Percentiles rank a stretch among this genome's conserved stretches.
phyloP scores from a whole-genome alignment of 2,113 vertebrate genomes.

The Vulpes vulpes region DNA sequence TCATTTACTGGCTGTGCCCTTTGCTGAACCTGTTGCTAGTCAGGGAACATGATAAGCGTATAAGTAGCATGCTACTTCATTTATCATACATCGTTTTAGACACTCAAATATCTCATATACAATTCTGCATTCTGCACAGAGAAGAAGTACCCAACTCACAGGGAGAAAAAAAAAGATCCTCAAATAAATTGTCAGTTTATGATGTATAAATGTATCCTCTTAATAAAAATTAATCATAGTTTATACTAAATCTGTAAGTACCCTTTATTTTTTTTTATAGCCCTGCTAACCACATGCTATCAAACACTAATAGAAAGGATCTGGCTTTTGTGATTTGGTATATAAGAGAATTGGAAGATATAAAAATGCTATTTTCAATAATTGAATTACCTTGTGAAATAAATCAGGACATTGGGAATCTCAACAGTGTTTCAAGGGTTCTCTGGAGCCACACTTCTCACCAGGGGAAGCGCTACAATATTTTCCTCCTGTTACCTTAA shows the following conservation, averaged over 20 bases:
- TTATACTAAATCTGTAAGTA: slow-evolving; percentile 82
- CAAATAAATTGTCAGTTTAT: slow-evolving; percentile 90
- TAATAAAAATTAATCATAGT: slow-evolving; percentile 88
- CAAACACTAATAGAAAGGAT: slow-evolving; percentile 82
- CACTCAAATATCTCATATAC: slow-evolving; percentile 97
- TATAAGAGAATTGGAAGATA: slow-evolving; percentile 82
- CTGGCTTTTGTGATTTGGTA: slow-evolving; percentile 83
- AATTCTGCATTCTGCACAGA: slow-evolving; percentile 91
- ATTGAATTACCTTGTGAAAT: slow-evolving; percentile 85
- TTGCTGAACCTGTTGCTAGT: slow-evolving; percentile 99
- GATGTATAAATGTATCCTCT: slow-evolving; percentile 87
- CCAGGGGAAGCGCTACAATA: slow-evolving; percentile 19
- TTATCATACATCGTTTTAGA: slow-evolving; percentile 99
- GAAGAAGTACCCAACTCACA: slow-evolving; percentile 92
- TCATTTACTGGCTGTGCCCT: slow-evolving; percentile 99
- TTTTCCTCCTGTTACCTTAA: slow-evolving; percentile 46
- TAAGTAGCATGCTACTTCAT: slow-evolving; percentile 99
- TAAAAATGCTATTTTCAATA: slow-evolving; percentile 87
- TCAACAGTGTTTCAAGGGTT: slow-evolving; percentile 51
- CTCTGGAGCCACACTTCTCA: slow-evolving; percentile 40
- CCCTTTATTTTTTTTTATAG: slow-evolving; percentile 80
- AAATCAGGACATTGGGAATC: slow-evolving; percentile 79
- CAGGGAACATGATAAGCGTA: slow-evolving; percentile 99
- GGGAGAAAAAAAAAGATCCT: slow-evolving; percentile 83
- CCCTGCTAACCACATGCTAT: slow-evolving; percentile 81